Percentiles rank a stretch among this genome's conserved stretches.
phyloP scores from a whole-genome alignment of 2,888 invertebrate species.

The Macaria notata region DNA sequence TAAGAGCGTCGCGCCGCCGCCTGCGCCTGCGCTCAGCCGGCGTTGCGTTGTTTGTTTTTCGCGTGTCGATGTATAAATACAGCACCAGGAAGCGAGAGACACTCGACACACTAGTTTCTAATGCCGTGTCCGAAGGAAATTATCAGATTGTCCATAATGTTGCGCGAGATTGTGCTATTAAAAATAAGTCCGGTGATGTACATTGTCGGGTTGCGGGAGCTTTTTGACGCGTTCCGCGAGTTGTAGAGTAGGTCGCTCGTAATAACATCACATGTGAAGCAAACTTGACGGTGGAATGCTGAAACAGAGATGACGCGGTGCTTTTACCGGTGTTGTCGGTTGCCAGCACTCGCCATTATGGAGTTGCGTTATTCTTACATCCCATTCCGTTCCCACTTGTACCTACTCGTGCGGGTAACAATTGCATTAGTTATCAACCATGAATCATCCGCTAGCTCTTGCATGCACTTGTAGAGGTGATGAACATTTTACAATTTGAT shows the following conservation, averaged over 20 bases:
- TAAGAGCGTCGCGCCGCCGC: constrained; percentile 33
- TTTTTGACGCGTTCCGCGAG: constrained; percentile 15
- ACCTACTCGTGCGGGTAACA: no score
- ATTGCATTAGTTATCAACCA: no score
- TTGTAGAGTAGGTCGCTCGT: constrained; percentile 6
- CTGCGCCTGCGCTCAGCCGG: constrained; percentile 47
- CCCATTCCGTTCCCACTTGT: no score
- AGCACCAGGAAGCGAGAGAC: constrained; percentile 67
- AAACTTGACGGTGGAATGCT: constrained; percentile 13
- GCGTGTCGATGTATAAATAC: constrained; percentile 75
- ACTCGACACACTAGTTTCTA: constrained; percentile 53
- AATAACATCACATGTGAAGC: constrained; percentile 4
- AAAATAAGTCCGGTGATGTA: constrained; percentile 24
- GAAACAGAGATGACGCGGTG: constrained; percentile 3
- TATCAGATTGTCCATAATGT: constrained; percentile 27
- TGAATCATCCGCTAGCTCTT: no score
- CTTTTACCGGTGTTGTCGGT: constrained; percentile 9
- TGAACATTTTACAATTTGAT: no score
- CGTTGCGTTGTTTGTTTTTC: constrained; percentile 75
- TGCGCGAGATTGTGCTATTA: constrained; percentile 29
- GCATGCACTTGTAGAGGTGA: no score
- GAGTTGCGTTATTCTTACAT: neutral
- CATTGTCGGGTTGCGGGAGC: constrained; percentile 17
- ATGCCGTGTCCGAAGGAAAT: constrained; percentile 30
- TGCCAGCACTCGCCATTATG: constrained; percentile 2